Base-by-base conservation (phyloP, 2,888 invertebrate species). In the Linnaemya vulpina region DNA sequence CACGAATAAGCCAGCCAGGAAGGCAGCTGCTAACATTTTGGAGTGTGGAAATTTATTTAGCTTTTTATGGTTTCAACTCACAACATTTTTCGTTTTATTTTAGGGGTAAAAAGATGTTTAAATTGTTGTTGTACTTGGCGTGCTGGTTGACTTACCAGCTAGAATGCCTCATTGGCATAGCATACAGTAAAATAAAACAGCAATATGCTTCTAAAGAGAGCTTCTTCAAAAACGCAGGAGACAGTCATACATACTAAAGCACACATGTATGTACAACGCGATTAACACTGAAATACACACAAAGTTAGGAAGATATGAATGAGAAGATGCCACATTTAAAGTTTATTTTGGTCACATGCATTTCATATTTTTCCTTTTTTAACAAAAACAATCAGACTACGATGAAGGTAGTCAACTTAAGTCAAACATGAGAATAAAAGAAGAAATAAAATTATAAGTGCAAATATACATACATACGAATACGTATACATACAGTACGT, bases 291-390 rank as follows among this genome's bases (percentile, higher is more conserved):
- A 38, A 30, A 38, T 15, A 75, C 49, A 63, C 13, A 65, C 38
- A 30, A 81, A 74, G 17, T 53, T 65, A 20, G 40, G 25, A 71
- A 65, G 76, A 77, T 75, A 82, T 75, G 63, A 75, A 78, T 84
- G 80, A 65, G 58, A 81, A 81, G 84, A 85, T 85, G 78, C 82
- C 81, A 85, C 82, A 85, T 79, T 85, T 75, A 85, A 85, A 85
- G 85, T 85, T 85, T 85, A 85, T 85, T 85, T 85, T 85, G 85
- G 82, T 85, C 85, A 82, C 82, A 85, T 85, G 75, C 70, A 74
- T 46, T 83, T 77, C 58, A 73, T 77, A 83, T 71, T 76, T 65
- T 38, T 38, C 13, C 73, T 49, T 82, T 63, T 11, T 70, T 17
- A 65, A 58, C 58, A 77, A 77, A 71, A 71, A 77, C 76, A 82